Base-by-base conservation (phyloP, 2,888 invertebrate genomes). In the Lithophane semibrunnea region DNA sequence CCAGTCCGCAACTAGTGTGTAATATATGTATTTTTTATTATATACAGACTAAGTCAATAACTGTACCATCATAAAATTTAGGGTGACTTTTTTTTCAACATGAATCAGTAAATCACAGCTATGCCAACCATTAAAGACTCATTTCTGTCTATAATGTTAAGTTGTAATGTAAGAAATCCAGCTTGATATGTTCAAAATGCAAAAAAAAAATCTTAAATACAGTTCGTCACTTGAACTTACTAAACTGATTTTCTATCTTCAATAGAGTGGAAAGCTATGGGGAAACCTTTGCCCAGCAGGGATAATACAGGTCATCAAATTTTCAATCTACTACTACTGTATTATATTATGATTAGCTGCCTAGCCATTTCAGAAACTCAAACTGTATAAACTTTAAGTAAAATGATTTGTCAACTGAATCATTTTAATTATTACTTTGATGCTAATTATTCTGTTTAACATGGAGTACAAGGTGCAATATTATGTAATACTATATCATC, bases 381-480 rank as follows among this genome's bases (percentile, higher is more conserved):
- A 75, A 18, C 29, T 9, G 24, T 54, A 61, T 29, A 37, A 1
- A 54, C 12, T 73, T 44, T 47, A 61, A 54, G n/a, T n/a, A n/a
- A n/a, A n/a, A n/a, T n/a, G n/a, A n/a, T n/a, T n/a, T n/a, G n/a
- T n/a, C n/a, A n/a, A n/a, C n/a, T n/a, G n/a, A n/a, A 77, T 77
- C 4, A 69, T 61, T 68, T 54, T 61, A 70, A 29, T 71, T 71
- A 29, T 21, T 8, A 63, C 47, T 56, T 63, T 63, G 42, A 18
- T 64, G 61, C 16, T 79, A 77, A 77, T 79, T 63, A 77, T 47
- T 49, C 54, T 79, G 37, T 79, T 79, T 63, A 71, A 49, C 24
- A 79, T 29, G 5, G 54, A 54, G 21, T 64, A 79, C 71, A 79
- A 79, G 71, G 54, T 42, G 24, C 37, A 29, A 21, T 61, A 60